Conservation (phyloP, 2,888 invertebrate genomes). For the Scaptomyza caliginosa region DNA sequence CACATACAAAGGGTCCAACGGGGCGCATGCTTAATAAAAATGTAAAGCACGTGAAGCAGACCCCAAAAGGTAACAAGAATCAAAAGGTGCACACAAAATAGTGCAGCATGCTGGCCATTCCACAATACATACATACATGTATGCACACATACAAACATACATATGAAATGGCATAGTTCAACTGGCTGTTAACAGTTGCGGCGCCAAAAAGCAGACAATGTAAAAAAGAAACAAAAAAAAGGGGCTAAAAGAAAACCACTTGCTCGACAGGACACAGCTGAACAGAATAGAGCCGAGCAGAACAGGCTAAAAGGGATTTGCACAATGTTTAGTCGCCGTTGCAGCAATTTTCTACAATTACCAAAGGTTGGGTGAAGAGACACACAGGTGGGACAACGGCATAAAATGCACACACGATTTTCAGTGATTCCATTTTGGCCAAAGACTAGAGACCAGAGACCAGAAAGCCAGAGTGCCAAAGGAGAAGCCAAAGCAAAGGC, state of each 20-base stretch:
- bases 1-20: conserved; percentile 9
- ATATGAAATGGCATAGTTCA: conserved; percentile 77
- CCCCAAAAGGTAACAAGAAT: conserved; percentile 51
- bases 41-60: conserved; percentile 78
- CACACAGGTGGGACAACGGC: conserved; percentile 61
- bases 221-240: conserved; percentile 16
- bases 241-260: conserved; percentile 31
- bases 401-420: conserved; percentile 80
- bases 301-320: conserved; percentile 75
- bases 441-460: conserved; percentile 5
- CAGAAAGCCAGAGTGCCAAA: conserved; percentile 7
- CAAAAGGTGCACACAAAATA: conserved; percentile 69
- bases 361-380: conserved; percentile 29
- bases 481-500: conserved; percentile 34
- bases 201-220: conserved; percentile 69
- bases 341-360: conserved; percentile 82
- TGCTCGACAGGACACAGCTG: conserved; percentile 39
- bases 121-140: neutral
- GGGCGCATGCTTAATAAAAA: conserved; percentile 77
- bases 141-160: conserved; percentile 12
- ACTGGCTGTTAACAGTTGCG: conserved; percentile 81
- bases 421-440: conserved; percentile 68
- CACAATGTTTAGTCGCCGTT: conserved; percentile 77
- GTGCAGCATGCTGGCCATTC: conserved; percentile 61
- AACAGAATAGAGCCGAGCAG: conserved; percentile 2